These are phyloP conservation scores for Sinocyclocheilus maitianheensis DNA, from an alignment of 2,113 vertebrate genomes.

Conservation along the genomic window DNA sequence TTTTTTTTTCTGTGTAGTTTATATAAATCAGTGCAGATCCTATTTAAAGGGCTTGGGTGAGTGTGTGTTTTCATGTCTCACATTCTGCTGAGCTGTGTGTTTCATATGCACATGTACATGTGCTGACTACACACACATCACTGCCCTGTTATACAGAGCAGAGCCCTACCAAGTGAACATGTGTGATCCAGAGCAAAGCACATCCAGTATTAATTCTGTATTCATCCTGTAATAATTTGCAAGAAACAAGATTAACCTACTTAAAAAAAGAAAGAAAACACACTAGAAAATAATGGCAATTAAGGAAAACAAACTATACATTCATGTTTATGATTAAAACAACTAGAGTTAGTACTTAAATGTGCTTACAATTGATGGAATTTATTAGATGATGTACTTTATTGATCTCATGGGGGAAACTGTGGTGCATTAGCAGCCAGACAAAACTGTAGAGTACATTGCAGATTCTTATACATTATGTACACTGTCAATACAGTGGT, in stretches of 20 bases:
- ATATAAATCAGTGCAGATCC: background rate
- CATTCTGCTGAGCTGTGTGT: constrained; percentile 12
- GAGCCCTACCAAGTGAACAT: background rate
- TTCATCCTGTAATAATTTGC: background rate
- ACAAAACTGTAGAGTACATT: background rate
- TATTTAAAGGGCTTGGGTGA: background rate
- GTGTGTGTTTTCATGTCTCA: background rate
- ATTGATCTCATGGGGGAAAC: background rate
- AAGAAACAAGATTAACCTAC: background rate
- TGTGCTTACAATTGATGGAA: background rate
- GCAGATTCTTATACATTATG: background rate
- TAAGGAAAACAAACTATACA: background rate
- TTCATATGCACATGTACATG: background rate
- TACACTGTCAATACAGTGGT: background rate
- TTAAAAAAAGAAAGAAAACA: background rate
- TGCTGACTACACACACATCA: background rate
- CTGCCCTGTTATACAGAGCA: background rate
- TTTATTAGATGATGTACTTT: background rate
- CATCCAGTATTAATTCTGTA: too few relatives aligned
- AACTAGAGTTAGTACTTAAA: background rate
- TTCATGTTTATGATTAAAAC: background rate
- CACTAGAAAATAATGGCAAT: background rate
- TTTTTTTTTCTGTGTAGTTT: background rate
- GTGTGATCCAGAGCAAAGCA: background rate
- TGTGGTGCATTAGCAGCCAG: background rate